These are phyloP conservation scores for Carduelis carduelis DNA, from an alignment of 2,797 vertebrate genomes.

Conservation along the genomic window DNA sequence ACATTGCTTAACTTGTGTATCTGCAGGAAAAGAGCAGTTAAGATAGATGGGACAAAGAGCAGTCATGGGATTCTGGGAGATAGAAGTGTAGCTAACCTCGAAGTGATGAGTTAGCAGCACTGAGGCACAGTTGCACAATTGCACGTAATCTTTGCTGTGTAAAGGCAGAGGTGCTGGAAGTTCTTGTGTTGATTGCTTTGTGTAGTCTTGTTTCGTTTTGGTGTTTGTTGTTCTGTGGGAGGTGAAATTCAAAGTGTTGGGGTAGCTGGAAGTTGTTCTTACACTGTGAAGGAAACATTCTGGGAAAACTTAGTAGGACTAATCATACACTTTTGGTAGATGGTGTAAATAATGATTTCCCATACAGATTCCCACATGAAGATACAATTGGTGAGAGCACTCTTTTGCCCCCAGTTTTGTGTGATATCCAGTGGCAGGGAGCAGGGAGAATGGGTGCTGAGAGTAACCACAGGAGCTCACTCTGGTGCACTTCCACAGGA, in stretches of 20 bases:
- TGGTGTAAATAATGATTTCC: not conserved
- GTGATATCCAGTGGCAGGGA: not conserved
- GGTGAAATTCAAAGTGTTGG: not conserved
- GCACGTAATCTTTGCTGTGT: not conserved
- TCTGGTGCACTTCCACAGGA: not conserved
- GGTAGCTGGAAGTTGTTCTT: not conserved
- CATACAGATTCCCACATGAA: not conserved
- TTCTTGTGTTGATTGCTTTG: not conserved
- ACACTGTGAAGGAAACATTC: not conserved
- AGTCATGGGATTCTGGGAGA: not conserved
- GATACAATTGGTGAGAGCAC: not conserved
- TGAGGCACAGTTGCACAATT: rapidly evolving
- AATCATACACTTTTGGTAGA: not conserved
- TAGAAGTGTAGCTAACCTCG: rapidly evolving
- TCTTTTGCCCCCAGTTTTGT: not conserved
- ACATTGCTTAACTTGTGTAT: not conserved
- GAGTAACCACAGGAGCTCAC: not conserved
- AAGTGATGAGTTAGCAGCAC: not conserved
- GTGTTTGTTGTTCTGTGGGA: not conserved
- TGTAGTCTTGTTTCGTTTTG: not conserved
- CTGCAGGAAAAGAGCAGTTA: not conserved
- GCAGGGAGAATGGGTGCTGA: not conserved
- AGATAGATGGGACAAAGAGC: not conserved
- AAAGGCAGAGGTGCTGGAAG: not conserved
- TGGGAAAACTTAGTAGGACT: not conserved